phyloP scores from a whole-genome alignment of 2,113 vertebrate genomes.

The Butorides virescens region DNA sequence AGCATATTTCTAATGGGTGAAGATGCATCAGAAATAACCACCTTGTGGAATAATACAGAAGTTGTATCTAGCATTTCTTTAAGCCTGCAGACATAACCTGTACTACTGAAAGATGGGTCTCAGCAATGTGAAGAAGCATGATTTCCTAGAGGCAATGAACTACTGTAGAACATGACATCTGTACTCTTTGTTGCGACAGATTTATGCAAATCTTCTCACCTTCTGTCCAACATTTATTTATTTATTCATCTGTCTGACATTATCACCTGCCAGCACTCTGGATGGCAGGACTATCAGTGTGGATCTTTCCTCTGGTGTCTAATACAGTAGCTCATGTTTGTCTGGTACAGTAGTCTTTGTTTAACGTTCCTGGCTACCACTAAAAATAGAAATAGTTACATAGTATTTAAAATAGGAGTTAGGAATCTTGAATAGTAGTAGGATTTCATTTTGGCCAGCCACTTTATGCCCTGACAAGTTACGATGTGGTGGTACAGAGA shows the following conservation, averaged over 20 bases:
- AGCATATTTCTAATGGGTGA: not conserved
- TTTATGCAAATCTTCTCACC: not conserved
- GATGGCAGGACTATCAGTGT: not conserved
- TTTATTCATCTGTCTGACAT: not conserved
- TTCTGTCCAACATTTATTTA: not conserved
- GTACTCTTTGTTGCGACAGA: not conserved
- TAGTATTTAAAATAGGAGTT: not conserved
- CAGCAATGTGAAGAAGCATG: not conserved
- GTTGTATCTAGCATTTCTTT: not conserved
- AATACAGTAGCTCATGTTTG: not conserved
- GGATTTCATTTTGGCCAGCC: not conserved
- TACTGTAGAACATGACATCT: not conserved
- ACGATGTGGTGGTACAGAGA: not conserved
- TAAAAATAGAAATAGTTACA: not conserved
- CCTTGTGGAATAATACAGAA: not conserved
- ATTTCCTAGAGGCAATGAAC: not conserved
- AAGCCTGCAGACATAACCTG: not conserved
- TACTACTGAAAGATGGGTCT: not conserved
- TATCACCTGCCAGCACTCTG: not conserved
- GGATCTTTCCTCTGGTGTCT: not conserved
- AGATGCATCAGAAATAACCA: not conserved
- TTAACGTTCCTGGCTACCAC: not conserved
- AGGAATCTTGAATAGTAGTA: not conserved
- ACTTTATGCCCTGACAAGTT: not conserved
- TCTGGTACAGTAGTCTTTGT: not conserved